Evolutionary conservation across 2,113 vertebrate genomes (phyloP).

Genomic region (Lagopus leucura): DNA sequence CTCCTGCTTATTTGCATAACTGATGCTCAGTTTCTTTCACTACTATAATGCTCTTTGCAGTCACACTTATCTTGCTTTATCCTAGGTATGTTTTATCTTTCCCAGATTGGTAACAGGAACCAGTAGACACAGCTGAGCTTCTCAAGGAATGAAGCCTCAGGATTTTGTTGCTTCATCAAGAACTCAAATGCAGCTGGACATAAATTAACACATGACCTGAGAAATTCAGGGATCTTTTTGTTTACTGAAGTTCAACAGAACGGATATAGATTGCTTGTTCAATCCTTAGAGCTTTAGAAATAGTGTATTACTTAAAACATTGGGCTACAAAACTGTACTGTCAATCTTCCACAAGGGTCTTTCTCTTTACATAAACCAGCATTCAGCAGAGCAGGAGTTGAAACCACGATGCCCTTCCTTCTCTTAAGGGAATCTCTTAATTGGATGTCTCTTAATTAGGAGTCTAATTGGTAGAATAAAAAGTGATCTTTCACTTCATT

Average conservation of each 20-base stretch:
- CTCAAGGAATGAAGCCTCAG: not conserved
- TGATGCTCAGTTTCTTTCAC: not conserved
- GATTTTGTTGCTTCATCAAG: not conserved
- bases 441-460: not conserved
- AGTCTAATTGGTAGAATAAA: not conserved
- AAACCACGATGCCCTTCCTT: not conserved
- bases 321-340: not conserved
- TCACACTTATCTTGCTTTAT: not conserved
- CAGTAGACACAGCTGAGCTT: not conserved
- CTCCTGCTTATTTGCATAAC: not conserved
- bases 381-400: not conserved
- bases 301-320: not conserved
- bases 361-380: not conserved
- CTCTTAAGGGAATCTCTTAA: not conserved
- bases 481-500: not conserved
- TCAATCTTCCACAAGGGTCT: not conserved
- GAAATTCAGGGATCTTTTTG: not conserved
- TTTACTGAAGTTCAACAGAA: not conserved
- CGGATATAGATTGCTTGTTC: not conserved
- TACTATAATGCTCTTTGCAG: not conserved
- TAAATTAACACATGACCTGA: not conserved
- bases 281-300: not conserved
- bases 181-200: not conserved
- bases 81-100: not conserved
- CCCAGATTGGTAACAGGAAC: not conserved